Base-by-base conservation (phyloP, 2,888 invertebrate genomes). In the Sclerodermus sp. region DNA sequence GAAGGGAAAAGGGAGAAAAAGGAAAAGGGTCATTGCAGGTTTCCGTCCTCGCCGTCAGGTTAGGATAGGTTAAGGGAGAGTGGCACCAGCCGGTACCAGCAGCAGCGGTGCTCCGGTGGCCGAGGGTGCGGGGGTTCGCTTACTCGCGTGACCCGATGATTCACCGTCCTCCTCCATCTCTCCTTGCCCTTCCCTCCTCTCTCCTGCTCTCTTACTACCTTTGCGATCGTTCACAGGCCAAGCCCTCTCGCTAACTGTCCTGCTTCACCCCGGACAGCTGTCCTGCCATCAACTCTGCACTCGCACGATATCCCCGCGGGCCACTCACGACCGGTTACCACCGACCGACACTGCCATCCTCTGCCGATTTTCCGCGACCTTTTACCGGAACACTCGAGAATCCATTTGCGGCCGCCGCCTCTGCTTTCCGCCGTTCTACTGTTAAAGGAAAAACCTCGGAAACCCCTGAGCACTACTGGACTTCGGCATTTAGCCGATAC, bases 71-170 rank as follows among this genome's bases (percentile, higher is more conserved):
- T 65, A 67, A 65, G 62, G 60, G 60, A 66, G 60, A 60, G 49
- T 53, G 58, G 68, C 67, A 71, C 70, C 61, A 60, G 58, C 67
- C 65, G 70, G 71, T 71, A 69, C 69, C 68, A 60, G 50, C 39
- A 36, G 37, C 37, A 60, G 52, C 40, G 38, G 31, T 23, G 45
- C 49, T 47, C 43, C 47, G 46, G 51, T 42, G 53, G 42, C 36
- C 55, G 45, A 36, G 46, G 50, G 49, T 30, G 55, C 45, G 50
- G 46, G 51, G 55, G 50, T 53, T 53, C 53, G 45, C 53, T 39
- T 15, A 55, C 63, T 76, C 70, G 76, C 76, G 75, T 76, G 76
- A 75, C 74, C 70, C 66, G 73, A 69, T 74, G 73, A 75, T 73
- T 74, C 74, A 73, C 71, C 64, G 52, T 55, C 55, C 55, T 55